phyloP scores from a whole-genome alignment of 2,113 vertebrate genomes.

The mouse (Mus musculus) region GRCm39 chr11:118111001-118111500 shows the following conservation, averaged over 20 bases:
- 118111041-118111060: neutral
- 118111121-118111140: too few relatives aligned
- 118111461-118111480: neutral
- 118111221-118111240: neutral
- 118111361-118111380: neutral
- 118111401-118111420: neutral
- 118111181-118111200: neutral
- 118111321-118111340: neutral
- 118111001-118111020: conserved; percentile 11
- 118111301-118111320: fast-evolving
- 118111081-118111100: neutral
- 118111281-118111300: neutral
- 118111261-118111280: neutral
- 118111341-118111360: neutral
- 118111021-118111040: neutral
- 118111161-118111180: neutral
- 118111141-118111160: neutral
- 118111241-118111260: neutral
- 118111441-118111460: neutral
- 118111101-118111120: neutral
- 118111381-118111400: fast-evolving
- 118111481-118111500: neutral
- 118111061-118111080: neutral
- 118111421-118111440: neutral
- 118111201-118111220: neutral